These are phyloP conservation scores for Troilus luridus DNA, from an alignment of 2,888 invertebrate genomes.

Conservation along the genomic window DNA sequence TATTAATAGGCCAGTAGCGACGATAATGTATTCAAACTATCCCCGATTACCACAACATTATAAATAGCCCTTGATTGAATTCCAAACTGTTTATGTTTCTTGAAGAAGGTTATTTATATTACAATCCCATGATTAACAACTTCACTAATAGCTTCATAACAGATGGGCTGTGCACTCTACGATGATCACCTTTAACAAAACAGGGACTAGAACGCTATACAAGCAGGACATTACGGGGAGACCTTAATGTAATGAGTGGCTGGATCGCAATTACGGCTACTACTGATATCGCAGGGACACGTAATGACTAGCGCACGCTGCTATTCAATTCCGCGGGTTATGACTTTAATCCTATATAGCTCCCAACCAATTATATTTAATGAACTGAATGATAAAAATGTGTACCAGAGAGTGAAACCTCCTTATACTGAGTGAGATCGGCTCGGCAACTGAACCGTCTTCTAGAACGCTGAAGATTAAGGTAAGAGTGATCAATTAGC, in stretches of 20 bases:
- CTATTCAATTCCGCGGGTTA: background rate
- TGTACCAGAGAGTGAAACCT: background rate
- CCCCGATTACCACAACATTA: background rate
- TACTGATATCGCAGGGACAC: background rate
- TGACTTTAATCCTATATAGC: background rate
- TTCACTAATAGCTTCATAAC: background rate
- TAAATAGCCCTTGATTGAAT: background rate
- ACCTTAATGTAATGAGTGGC: background rate
- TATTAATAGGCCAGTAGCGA: background rate
- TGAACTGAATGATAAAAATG: background rate
- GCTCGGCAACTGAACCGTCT: background rate
- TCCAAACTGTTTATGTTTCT: constrained; percentile 3
- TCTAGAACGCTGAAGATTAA: background rate
- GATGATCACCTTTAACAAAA: background rate
- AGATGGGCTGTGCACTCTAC: background rate
- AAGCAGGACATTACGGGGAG: background rate
- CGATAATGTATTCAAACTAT: background rate
- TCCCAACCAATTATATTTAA: background rate
- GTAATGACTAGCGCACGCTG: background rate
- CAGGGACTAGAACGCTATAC: background rate
- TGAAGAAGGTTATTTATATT: background rate
- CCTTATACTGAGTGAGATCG: background rate
- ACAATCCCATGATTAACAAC: background rate
- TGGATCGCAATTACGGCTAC: background rate
- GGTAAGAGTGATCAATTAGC: background rate